Evolutionary conservation across 2,797 vertebrate genomes (phyloP).

Genomic region (Parauchenoglanis punctatus): DNA sequence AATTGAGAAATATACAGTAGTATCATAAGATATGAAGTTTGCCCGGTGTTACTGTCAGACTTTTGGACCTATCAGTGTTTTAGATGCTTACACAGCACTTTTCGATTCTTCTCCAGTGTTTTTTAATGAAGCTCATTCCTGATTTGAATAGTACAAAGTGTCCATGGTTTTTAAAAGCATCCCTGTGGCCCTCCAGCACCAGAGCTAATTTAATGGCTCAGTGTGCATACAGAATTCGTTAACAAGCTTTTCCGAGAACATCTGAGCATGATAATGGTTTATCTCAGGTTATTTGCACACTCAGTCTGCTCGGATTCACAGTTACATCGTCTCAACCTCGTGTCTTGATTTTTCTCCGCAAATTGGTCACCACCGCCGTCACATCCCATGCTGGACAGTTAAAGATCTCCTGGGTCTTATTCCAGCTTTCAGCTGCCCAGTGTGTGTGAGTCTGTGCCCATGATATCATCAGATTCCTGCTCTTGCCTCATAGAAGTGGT

Average conservation of each 20-base stretch:
- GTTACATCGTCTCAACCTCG: background rate
- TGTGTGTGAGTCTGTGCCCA: no score
- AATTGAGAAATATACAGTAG: background rate
- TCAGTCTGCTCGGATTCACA: background rate
- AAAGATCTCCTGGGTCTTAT: no score
- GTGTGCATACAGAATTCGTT: slow-evolving; percentile 4
- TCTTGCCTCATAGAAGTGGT: no score
- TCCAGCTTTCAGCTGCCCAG: no score
- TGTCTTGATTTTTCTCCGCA: background rate
- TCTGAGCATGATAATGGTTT: background rate
- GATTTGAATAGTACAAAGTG: background rate
- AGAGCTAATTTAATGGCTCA: slow-evolving; percentile 26
- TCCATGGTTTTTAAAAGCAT: background rate
- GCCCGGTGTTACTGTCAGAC: background rate
- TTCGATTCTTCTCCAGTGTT: background rate
- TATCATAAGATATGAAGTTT: background rate
- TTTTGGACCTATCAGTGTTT: background rate
- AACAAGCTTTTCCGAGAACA: background rate
- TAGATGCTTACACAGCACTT: background rate
- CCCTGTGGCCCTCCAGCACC: background rate
- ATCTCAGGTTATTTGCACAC: background rate
- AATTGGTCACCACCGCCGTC: no score
- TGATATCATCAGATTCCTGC: no score
- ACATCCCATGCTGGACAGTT: no score
- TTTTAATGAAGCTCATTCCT: slow-evolving; percentile 7